Percentiles rank a stretch among this genome's conserved stretches.
Conservation (phyloP, 53 echinoderm and acorn worm genomes). For the Crossaster papposus region DNA sequence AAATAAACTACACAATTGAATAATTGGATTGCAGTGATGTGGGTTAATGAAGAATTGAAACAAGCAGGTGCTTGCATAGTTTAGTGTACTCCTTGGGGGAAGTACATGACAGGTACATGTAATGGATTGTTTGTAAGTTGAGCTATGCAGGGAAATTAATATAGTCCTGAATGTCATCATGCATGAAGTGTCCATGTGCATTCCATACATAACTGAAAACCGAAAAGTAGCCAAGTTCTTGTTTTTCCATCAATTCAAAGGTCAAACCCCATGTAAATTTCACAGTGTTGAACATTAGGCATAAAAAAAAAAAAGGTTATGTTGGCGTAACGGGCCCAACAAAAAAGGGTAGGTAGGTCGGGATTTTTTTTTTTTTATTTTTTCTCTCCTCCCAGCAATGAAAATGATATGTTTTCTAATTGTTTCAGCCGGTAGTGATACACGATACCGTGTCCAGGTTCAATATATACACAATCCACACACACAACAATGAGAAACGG, state of each 20-base stretch:
- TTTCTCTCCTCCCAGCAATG: too few species aligned
- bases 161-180: background rate
- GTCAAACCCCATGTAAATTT: background rate
- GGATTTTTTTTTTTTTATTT: too few species aligned
- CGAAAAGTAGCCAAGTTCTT: background rate
- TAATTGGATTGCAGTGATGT: background rate
- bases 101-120: background rate
- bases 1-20: background rate
- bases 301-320: too few species aligned
- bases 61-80: constrained; percentile 28
- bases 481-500: too few species aligned
- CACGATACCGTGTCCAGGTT: too few species aligned
- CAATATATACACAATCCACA: too few species aligned
- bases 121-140: background rate
- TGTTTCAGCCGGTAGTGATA: too few species aligned
- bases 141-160: constrained; percentile 3
- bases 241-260: background rate
- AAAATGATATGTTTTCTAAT: too few species aligned
- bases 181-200: background rate
- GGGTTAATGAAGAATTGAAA: background rate
- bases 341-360: too few species aligned
- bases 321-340: too few species aligned
- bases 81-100: background rate
- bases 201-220: background rate
- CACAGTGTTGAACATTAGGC: too few species aligned